Evolutionary conservation across 1,140 invertebrate genomes (phyloP).

Genomic region (Myzus persicae): DNA sequence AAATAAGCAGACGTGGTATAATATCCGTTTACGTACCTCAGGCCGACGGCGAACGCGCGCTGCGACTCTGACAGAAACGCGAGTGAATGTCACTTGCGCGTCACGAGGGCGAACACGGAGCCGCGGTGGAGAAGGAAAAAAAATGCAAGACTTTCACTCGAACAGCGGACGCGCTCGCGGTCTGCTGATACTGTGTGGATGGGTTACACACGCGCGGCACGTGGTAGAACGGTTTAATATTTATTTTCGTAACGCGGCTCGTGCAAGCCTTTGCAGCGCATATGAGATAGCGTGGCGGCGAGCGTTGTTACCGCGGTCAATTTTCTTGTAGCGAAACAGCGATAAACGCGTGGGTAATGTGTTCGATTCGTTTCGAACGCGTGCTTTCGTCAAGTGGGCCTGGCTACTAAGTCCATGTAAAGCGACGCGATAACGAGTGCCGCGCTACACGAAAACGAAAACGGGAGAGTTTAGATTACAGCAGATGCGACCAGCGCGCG

Average conservation of each 20-base stretch:
- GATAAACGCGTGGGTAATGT: not conserved
- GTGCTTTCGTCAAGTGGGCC: not conserved
- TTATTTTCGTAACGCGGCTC: slow-evolving; percentile 1
- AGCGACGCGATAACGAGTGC: not conserved
- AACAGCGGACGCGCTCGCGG: not conserved
- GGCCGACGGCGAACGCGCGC: not conserved
- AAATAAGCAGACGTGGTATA: not conserved
- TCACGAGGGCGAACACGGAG: not conserved
- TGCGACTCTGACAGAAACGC: not conserved
- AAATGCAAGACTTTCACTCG: not conserved
- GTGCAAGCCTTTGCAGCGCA: not conserved
- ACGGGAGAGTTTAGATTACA: slow-evolving; percentile 35
- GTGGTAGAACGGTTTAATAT: not conserved
- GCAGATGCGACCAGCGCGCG: slow-evolving; percentile 12
- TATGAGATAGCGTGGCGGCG: not conserved
- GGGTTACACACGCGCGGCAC: not conserved
- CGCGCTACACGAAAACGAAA: slow-evolving; percentile 16
- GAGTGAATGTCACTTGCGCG: not conserved
- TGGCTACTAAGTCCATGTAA: not conserved
- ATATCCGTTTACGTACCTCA: not conserved
- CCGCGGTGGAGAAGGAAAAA: not conserved
- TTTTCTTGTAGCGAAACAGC: not conserved
- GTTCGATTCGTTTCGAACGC: not conserved
- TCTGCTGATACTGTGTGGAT: not conserved
- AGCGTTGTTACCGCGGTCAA: not conserved